These are phyloP conservation scores for Tupiocoris notatus DNA, from an alignment of 2,888 invertebrate genomes.

Conservation along the genomic window DNA sequence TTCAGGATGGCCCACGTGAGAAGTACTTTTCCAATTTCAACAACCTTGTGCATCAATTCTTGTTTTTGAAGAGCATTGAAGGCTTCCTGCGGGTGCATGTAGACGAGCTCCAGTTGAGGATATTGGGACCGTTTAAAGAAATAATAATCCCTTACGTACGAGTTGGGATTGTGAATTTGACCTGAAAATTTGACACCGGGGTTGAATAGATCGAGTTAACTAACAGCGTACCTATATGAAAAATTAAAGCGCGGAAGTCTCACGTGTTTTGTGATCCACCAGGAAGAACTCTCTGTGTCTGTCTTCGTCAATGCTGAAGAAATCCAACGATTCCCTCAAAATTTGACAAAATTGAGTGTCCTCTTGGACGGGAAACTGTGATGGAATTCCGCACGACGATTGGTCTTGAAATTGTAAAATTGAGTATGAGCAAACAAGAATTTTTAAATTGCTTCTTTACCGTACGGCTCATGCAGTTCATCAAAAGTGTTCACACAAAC, in stretches of 20 bases:
- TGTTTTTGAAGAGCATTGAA: conserved; percentile 85
- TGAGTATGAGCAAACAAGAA: no score
- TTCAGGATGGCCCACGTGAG: conserved; percentile 89
- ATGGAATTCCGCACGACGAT: conserved; percentile 92
- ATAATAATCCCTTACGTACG: conserved; percentile 93
- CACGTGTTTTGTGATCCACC: conserved; percentile 98
- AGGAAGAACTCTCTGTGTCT: conserved; percentile 87
- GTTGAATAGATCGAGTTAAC: no score
- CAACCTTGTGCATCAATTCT: conserved; percentile 88
- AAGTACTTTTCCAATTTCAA: conserved; percentile 94
- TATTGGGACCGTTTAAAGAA: conserved; percentile 96
- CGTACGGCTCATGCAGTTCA: no score
- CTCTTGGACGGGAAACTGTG: conserved; percentile 97
- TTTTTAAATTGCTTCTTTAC: no score
- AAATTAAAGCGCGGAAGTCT: conserved; percentile 55
- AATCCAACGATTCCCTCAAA: conserved; percentile 91
- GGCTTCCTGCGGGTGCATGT: conserved; percentile 90
- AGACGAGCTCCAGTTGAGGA: conserved; percentile 90
- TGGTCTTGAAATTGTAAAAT: conserved; percentile 59
- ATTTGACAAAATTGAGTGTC: conserved; percentile 95
- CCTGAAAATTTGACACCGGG: no score
- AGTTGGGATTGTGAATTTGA: conserved; percentile 92
- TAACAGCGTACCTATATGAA: no score
- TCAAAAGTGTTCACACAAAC: no score
- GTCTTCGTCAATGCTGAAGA: conserved; percentile 92